Conservation (phyloP, 2,797 vertebrate species). For the Trichosurus vulpecula region DNA sequence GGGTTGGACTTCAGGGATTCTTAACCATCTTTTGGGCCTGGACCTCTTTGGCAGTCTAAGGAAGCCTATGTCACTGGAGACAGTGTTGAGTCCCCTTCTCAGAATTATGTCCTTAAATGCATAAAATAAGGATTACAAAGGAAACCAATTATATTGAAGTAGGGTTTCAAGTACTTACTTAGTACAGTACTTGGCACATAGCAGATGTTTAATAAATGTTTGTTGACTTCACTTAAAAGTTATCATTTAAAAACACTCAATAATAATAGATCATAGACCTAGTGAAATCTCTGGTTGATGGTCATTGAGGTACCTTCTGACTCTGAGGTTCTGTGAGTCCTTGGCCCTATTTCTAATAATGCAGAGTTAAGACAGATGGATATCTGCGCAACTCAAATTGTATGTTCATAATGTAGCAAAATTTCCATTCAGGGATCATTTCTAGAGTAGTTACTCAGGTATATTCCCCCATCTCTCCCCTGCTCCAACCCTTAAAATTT, state of each 20-base stretch:
- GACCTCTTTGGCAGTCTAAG: not conserved
- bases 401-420: not conserved
- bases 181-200: no score
- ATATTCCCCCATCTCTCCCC: not conserved
- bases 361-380: not conserved
- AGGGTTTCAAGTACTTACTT: no score
- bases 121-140: not conserved
- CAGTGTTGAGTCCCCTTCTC: not conserved
- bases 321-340: not conserved
- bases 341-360: not conserved
- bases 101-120: not conserved
- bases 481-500: not conserved
- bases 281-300: not conserved
- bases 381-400: constrained; percentile 15
- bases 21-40: not conserved
- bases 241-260: not conserved
- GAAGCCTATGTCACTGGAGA: no score
- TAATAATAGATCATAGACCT: not conserved
- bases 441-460: not conserved
- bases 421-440: not conserved
- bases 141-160: not conserved
- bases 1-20: not conserved
- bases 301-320: not conserved
- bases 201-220: no score
- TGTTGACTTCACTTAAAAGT: no score